Evolutionary conservation across 2,888 invertebrate species (phyloP), one percentile per base, ranked within the genome.

Genomic region (Synergus japonicus): DNA sequence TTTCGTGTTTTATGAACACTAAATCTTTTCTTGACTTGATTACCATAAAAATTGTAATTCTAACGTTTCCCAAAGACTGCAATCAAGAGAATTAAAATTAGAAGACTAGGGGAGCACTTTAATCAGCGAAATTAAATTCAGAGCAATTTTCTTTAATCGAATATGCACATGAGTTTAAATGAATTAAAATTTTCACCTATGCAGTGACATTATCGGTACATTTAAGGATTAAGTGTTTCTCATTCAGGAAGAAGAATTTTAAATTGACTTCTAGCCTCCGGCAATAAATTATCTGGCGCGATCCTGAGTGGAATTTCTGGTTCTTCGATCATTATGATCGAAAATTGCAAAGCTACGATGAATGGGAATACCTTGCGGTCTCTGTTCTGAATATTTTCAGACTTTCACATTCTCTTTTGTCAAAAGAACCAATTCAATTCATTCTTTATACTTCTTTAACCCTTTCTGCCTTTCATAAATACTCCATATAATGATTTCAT

Each of bases 171-270:
- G 4, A 60, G 12, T 12, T 18, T 22, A 54, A 73, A 37, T 37
- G 29, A 73, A 73, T 54, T 73, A 54, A 73, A 54, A 73, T 73
- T 73, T 73, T 73, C 37, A 73, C 73, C 8, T 73, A 37, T 37
- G 49, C 73, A 49, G 37, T n/a, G 49, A 37, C 29, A 73, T 54
- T 73, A 73, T n/a, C 54, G 73, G 54, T 15, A 54, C 54, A 54
- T 5, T 73, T 73, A 73, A 73, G 54, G 41, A 73, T 73, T 58
- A 73, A 73, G 73, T 73, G 54, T 73, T 73, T 73, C 73, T 73
- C 29, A 73, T 73, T 73, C 73, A 73, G 54, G 73, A 73, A 73
- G 73, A 73, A 37, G 73, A 73, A 73, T 73, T 73, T 73, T 54
- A 73, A 73, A 73, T 73, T 54, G 49, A 73, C 41, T 73, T 54